A percentile compares a stretch with the other conserved stretches of the same genome.
Conservation (phyloP, 1,140 invertebrate genomes). For the Phymorhynchus buccinoides region DNA sequence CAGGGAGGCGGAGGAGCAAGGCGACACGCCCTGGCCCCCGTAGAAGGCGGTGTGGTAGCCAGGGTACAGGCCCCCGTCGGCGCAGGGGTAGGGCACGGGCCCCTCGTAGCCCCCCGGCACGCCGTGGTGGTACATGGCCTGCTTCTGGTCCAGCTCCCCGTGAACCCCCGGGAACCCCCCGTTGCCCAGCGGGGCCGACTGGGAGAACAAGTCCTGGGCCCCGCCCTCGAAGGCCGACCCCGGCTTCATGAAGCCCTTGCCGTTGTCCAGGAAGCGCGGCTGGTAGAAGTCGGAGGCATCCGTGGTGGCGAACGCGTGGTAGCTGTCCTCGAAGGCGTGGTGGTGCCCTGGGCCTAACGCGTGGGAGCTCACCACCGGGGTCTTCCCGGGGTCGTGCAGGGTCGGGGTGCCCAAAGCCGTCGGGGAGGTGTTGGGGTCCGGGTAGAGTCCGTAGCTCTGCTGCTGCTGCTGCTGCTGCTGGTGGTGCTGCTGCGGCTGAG, state of each 20-base stretch:
- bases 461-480: conserved; percentile 20
- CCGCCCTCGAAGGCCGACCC: conserved; percentile 22
- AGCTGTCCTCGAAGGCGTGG: conserved; percentile 47
- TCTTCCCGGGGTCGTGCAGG: conserved; percentile 47
- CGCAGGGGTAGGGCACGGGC: conserved; percentile 37
- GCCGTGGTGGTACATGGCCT: conserved; percentile 44
- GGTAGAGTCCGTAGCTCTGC: conserved; percentile 42
- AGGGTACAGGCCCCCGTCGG: conserved; percentile 44
- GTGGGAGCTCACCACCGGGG: conserved; percentile 28
- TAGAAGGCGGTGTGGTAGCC: conserved; percentile 58
- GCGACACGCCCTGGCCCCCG: conserved; percentile 50
- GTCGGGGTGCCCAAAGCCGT: conserved; percentile 24
- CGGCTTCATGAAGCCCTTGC: conserved; percentile 46
- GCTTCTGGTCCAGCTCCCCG: conserved; percentile 49
- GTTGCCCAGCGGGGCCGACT: conserved; percentile 34
- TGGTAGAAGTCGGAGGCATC: conserved; percentile 51
- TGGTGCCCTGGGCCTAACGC: conserved; percentile 31
- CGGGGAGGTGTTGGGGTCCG: conserved; percentile 38
- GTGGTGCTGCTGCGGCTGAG: not conserved
- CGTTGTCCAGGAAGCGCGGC: conserved; percentile 48
- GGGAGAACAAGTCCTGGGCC: conserved; percentile 49
- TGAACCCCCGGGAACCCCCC: not conserved
- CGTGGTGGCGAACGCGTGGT: conserved; percentile 41
- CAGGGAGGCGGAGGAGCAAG: conserved; percentile 40
- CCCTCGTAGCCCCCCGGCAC: conserved; percentile 44